These are phyloP conservation scores for Rhineura floridana DNA, from an alignment of 2,113 vertebrate species.

Conservation along the genomic window DNA sequence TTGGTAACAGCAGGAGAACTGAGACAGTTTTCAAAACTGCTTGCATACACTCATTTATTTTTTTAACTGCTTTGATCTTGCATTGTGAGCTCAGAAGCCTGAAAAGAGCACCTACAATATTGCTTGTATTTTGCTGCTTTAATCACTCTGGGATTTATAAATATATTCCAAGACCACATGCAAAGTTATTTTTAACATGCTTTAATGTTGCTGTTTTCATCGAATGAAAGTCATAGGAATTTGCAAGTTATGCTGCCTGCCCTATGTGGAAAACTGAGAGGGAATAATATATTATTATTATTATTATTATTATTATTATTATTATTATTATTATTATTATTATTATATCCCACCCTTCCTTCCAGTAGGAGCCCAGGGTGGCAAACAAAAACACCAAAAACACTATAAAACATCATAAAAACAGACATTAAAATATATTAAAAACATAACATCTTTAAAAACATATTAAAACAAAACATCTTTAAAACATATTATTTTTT, in stretches of 20 bases:
- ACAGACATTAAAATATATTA: too few species aligned
- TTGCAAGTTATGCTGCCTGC: background rate
- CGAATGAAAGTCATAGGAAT: slow-evolving; percentile 15
- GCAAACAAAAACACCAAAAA: too few species aligned
- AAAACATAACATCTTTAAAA: too few species aligned
- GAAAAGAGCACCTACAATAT: background rate
- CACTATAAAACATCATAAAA: too few species aligned
- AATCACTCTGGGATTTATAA: slow-evolving; percentile 27
- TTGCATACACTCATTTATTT: slow-evolving; percentile 47
- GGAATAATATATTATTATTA: too few species aligned
- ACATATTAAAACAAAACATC: too few species aligned
- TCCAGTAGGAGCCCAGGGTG: too few species aligned
- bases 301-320: too few species aligned
- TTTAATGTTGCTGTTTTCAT: slow-evolving; percentile 23
- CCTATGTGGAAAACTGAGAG: background rate
- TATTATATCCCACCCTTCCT: too few species aligned
- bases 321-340: too few species aligned
- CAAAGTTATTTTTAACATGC: background rate
- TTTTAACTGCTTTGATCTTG: slow-evolving; percentile 65
- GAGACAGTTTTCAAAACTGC: slow-evolving; percentile 40
- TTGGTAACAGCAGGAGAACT: slow-evolving; percentile 41
- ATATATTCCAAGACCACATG: background rate
- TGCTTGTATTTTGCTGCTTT: slow-evolving; percentile 30
- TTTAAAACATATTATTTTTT: too few species aligned
- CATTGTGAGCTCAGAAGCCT: slow-evolving; percentile 35